phyloP scores from a whole-genome alignment of 92 coral and sea anemone genomes.

The Paragorgia papillata region DNA sequence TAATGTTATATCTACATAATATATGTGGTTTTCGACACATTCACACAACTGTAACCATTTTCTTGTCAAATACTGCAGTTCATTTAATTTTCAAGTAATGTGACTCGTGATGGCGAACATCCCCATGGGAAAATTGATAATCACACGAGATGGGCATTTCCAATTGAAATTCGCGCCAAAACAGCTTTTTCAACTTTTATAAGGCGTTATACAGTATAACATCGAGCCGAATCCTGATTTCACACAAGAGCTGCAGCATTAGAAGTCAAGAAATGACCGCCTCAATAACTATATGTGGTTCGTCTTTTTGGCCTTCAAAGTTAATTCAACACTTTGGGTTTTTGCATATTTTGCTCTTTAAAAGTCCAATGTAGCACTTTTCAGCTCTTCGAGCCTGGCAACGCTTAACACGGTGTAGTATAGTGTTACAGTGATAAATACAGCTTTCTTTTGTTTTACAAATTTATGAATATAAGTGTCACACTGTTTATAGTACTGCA shows the following conservation, averaged over 20 bases:
- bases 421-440: not conserved
- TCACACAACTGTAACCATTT: no score
- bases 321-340: not conserved
- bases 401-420: not conserved
- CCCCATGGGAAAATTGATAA: no score
- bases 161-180: no score
- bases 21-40: no score
- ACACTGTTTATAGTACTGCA: no score
- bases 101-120: no score
- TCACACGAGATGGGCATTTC: no score
- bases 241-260: not conserved
- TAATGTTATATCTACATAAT: no score
- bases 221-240: slow-evolving; percentile 5
- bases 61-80: not conserved
- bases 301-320: slow-evolving; percentile 7
- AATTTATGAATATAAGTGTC: not conserved
- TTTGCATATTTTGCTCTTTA: not conserved
- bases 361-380: not conserved
- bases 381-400: slow-evolving; percentile 19
- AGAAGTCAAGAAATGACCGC: not conserved
- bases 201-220: no score
- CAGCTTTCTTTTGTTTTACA: slow-evolving; percentile 11
- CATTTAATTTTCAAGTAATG: no score
- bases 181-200: no score
- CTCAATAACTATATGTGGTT: slow-evolving; percentile 2